phyloP scores from a whole-genome alignment of 2,888 invertebrate genomes.

The Lasioglossum figueresi region DNA sequence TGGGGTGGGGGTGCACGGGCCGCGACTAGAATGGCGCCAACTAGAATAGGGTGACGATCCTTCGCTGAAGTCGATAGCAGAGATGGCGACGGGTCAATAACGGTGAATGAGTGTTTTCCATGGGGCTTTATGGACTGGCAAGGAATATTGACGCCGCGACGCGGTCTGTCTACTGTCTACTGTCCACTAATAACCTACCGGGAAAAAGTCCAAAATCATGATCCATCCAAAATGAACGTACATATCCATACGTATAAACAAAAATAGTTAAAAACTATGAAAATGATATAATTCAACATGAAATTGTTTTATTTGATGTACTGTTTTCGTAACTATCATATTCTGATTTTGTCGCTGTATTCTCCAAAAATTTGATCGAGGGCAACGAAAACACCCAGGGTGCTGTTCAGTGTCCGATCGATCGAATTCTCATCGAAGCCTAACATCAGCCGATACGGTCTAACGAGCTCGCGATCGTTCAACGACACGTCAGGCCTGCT shows the following conservation, averaged over 20 bases:
- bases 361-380: too few species aligned
- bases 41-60: neutral
- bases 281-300: too few species aligned
- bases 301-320: too few species aligned
- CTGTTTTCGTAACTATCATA: too few species aligned
- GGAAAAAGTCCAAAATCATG: too few species aligned
- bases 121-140: neutral
- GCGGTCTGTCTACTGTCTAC: neutral
- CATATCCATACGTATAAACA: neutral
- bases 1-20: neutral
- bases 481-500: neutral
- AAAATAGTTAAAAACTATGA: too few species aligned
- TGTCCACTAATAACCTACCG: too few species aligned
- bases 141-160: neutral
- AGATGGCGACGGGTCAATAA: neutral
- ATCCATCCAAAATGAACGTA: too few species aligned
- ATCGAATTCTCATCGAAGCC: neutral
- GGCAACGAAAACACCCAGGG: neutral
- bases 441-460: neutral
- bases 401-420: neutral
- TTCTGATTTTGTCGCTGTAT: too few species aligned
- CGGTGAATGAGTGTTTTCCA: neutral
- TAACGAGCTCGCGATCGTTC: neutral
- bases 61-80: neutral
- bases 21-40: constrained; percentile 1